These are phyloP conservation scores for Phalacrocorax pelagicus DNA, from an alignment of 2,113 vertebrate species.

Conservation along the genomic window DNA sequence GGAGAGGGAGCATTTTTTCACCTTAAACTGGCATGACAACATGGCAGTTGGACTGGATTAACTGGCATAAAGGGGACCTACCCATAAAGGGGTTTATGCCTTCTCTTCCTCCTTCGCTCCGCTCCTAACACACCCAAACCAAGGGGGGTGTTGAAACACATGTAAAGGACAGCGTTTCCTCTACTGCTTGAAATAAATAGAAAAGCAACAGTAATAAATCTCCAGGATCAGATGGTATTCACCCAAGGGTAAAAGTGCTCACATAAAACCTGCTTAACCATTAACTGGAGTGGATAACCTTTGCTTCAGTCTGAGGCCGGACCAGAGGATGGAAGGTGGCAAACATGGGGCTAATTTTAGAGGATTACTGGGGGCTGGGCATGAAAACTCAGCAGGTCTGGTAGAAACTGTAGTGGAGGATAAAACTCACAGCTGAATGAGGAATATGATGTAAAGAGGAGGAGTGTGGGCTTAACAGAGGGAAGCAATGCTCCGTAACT, in stretches of 20 bases:
- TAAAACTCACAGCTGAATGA: background rate
- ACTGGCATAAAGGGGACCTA: background rate
- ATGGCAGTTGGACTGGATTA: background rate
- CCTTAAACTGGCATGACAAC: background rate
- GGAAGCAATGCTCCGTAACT: background rate
- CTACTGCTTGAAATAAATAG: background rate
- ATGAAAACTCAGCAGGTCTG: background rate
- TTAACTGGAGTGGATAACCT: conserved; percentile 48
- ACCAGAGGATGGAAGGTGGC: background rate
- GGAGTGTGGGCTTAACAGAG: background rate
- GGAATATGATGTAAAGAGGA: background rate
- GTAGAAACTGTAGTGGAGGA: background rate
- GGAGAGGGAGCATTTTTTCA: background rate
- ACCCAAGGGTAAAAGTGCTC: conserved; percentile 31
- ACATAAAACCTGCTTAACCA: conserved; percentile 28
- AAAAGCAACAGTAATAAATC: background rate
- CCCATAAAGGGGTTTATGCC: background rate
- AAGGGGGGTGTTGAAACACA: background rate
- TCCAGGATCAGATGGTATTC: background rate
- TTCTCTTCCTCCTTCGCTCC: background rate
- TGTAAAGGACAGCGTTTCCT: background rate
- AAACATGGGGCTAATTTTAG: conserved; percentile 1
- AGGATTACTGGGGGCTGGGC: background rate
- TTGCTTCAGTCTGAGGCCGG: background rate
- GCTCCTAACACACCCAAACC: background rate